Evolutionary conservation across 2,113 vertebrate species (phyloP).

Genomic region (Entomyzon cyanotis): DNA sequence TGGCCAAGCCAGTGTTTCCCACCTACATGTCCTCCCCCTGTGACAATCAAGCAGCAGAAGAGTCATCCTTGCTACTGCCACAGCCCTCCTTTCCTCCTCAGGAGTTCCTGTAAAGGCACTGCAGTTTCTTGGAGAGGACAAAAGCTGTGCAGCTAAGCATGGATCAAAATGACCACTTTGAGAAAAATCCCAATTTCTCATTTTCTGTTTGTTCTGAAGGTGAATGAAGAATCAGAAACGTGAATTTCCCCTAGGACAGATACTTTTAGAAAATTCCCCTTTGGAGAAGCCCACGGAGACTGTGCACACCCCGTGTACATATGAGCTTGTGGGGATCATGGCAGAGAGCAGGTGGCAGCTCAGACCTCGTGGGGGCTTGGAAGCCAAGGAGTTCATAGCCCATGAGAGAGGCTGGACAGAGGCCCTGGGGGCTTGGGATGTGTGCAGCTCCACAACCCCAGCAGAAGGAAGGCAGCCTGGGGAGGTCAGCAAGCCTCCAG

Average conservation of each 20-base stretch:
- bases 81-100: background rate
- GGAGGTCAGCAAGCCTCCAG: background rate
- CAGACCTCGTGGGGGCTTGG: background rate
- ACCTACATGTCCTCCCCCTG: background rate
- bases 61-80: background rate
- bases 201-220: background rate
- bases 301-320: background rate
- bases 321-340: rapidly evolving
- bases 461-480: background rate
- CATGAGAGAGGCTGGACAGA: rapidly evolving
- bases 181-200: background rate
- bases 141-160: background rate
- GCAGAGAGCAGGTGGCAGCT: background rate
- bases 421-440: too few relatives aligned
- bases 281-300: background rate
- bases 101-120: background rate
- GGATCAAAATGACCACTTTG: background rate
- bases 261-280: background rate
- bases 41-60: background rate
- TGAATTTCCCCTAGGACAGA: background rate
- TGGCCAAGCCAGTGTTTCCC: background rate
- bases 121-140: background rate
- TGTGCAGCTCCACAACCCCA: rapidly evolving
- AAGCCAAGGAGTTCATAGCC: background rate
- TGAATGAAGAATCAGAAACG: background rate